These are phyloP conservation scores for Acleris sparsana DNA, from an alignment of 2,888 invertebrate species.

Conservation along the genomic window DNA sequence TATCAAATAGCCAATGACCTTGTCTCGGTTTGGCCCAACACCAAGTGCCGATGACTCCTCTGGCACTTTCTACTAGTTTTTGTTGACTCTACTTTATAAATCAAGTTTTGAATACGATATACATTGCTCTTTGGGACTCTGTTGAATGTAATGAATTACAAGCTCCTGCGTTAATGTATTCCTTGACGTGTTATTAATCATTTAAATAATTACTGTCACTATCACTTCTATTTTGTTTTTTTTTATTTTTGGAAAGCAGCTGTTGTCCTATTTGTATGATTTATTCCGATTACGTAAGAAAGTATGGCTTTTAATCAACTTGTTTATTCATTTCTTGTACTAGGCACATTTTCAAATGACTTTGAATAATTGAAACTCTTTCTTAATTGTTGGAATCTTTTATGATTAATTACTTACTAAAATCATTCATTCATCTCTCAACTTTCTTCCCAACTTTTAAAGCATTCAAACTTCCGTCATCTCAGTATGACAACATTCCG, in stretches of 20 bases:
- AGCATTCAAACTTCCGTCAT: slow-evolving; percentile 8
- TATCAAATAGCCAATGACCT: slow-evolving; percentile 76
- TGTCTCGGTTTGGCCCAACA: slow-evolving; percentile 75
- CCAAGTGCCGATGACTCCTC: slow-evolving; percentile 78
- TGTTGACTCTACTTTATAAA: slow-evolving; percentile 50
- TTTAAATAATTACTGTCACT: slow-evolving; percentile 3
- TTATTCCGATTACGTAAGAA: not conserved
- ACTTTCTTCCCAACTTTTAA: not conserved
- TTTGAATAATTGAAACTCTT: too few species aligned
- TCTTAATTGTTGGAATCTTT: too few species aligned
- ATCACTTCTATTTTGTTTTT: slow-evolving; percentile 9
- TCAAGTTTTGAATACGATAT: slow-evolving; percentile 28
- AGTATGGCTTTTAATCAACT: not conserved
- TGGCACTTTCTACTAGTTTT: slow-evolving; percentile 75
- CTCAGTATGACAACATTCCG: not conserved
- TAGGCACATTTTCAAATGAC: too few species aligned
- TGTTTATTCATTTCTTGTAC: too few species aligned
- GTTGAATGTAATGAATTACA: slow-evolving; percentile 28
- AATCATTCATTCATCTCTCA: not conserved
- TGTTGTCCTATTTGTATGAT: not conserved
- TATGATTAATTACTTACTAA: not conserved
- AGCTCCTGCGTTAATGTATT: slow-evolving; percentile 9
- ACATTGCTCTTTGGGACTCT: slow-evolving; percentile 11
- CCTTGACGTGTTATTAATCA: slow-evolving; percentile 13
- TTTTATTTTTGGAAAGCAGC: slow-evolving; percentile 1